These are phyloP conservation scores for western clawed frog (Xenopus tropicalis) DNA, from an alignment of 2,113 vertebrate genomes.

Conservation along the genomic window UCB_Xtro_10.0 CM004446.2:53612001-53612500, in stretches of 20 bases:
- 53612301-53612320: too few species aligned
- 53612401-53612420: too few species aligned
- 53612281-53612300: background rate
- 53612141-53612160: slow-evolving; percentile 84
- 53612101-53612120: slow-evolving; percentile 86
- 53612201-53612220: slow-evolving; percentile 75
- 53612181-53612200: slow-evolving; percentile 77
- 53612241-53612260: slow-evolving; percentile 7
- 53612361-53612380: too few species aligned
- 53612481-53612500: slow-evolving; percentile 24
- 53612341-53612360: too few species aligned
- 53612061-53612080: slow-evolving; percentile 78
- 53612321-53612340: too few species aligned
- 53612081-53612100: slow-evolving; percentile 83
- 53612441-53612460: too few species aligned
- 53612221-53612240: slow-evolving; percentile 73
- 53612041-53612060: slow-evolving; percentile 78
- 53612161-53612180: slow-evolving; percentile 85
- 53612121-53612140: slow-evolving; percentile 85
- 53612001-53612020: slow-evolving; percentile 66
- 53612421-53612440: too few species aligned
- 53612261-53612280: slow-evolving; percentile 13
- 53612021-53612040: slow-evolving; percentile 79
- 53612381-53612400: too few species aligned
- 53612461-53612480: background rate